These are phyloP conservation scores for Rotaria socialis DNA, from an alignment of 2,888 invertebrate genomes.

Conservation along the genomic window DNA sequence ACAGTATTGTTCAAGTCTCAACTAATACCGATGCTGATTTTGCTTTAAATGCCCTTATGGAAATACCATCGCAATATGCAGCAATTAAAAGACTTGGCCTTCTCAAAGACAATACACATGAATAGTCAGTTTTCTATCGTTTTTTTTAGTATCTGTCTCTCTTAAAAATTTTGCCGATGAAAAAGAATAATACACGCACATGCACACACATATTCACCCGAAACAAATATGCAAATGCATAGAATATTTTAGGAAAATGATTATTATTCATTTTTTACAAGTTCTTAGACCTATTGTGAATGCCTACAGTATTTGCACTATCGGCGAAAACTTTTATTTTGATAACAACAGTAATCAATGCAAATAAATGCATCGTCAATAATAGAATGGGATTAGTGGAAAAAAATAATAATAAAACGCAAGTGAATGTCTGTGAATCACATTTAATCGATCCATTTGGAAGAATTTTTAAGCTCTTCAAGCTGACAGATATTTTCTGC, in stretches of 20 bases:
- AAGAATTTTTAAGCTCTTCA: not conserved
- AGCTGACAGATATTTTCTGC: not conserved
- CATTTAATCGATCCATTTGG: not conserved
- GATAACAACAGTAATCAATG: not conserved
- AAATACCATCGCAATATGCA: slow-evolving; percentile 62
- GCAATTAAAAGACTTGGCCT: slow-evolving; percentile 53
- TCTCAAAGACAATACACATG: slow-evolving; percentile 47
- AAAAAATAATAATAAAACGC: not conserved
- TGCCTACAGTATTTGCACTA: no score
- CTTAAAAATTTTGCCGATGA: not conserved
- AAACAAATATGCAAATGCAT: no score
- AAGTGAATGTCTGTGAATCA: not conserved
- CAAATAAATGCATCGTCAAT: not conserved
- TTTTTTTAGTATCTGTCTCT: not conserved
- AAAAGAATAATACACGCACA: not conserved
- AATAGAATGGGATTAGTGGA: not conserved
- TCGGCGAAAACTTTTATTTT: no score
- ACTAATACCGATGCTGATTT: slow-evolving; percentile 55
- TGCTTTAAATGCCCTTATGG: slow-evolving; percentile 62
- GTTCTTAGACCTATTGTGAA: no score
- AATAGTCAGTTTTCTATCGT: not conserved
- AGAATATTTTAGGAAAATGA: no score
- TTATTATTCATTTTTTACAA: no score
- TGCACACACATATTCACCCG: not conserved
- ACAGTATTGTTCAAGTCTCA: slow-evolving; percentile 54